Conservation (phyloP, 2,113 vertebrate genomes). For the Hippopotamus amphibius region DNA sequence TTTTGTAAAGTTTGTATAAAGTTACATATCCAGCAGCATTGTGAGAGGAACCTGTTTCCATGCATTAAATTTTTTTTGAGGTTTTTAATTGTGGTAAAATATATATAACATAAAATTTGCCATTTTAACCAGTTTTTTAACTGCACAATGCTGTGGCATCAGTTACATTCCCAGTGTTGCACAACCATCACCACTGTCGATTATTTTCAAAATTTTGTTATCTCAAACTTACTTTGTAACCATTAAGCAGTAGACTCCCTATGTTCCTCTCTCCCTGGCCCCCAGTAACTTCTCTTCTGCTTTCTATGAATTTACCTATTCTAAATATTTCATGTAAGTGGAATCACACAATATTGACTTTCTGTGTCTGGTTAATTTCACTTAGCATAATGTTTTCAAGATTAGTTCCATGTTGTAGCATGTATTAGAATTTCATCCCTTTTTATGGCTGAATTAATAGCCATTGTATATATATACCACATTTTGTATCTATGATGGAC, state of each 20-base stretch:
- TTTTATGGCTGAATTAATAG: not conserved
- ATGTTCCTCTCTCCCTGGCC: not conserved
- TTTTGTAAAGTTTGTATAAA: not conserved
- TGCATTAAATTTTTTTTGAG: not conserved
- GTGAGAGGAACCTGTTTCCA: not conserved
- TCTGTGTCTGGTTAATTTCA: slow-evolving; percentile 30
- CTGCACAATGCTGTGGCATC: not conserved
- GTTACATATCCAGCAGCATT: slow-evolving; percentile 10
- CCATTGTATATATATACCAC: not conserved
- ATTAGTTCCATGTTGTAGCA: not conserved
- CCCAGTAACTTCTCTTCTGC: not conserved
- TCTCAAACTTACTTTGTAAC: not conserved
- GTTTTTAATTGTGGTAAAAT: not conserved
- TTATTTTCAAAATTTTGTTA: not conserved
- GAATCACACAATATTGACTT: not conserved
- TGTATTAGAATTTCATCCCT: not conserved
- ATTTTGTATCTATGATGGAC: not conserved
- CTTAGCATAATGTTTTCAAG: not conserved
- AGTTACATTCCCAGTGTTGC: not conserved
- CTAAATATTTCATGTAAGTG: not conserved
- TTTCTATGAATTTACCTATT: not conserved
- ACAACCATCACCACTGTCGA: not conserved
- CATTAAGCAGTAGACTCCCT: not conserved
- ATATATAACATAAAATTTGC: not conserved
- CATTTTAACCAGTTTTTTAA: not conserved